phyloP scores from a whole-genome alignment of 53 echinoderm and acorn worm genomes.

The Stichopus horrens region DNA sequence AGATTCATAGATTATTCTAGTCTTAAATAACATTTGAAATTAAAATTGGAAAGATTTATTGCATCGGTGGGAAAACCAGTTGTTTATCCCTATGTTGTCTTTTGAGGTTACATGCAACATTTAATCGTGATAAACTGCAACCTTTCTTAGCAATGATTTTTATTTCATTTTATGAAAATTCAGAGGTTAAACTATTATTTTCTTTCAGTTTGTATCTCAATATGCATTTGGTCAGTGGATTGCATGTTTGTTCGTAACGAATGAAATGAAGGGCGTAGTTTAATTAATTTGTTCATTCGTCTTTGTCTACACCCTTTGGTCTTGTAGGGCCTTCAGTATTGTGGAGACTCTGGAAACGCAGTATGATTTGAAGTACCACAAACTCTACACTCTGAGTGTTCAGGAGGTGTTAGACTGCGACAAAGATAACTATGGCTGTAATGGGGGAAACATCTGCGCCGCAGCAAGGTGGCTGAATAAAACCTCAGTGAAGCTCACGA shows the following conservation, averaged over 20 bases:
- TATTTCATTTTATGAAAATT: too few species aligned
- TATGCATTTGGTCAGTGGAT: background rate
- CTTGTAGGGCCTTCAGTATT: conserved; percentile 87
- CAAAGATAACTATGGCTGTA: conserved; percentile 60
- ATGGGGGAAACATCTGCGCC: conserved; percentile 64
- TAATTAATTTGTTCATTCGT: background rate
- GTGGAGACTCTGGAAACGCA: conserved; percentile 82
- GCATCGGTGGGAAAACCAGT: too few species aligned
- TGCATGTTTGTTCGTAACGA: too few species aligned
- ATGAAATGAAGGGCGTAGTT: background rate
- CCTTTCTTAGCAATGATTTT: too few species aligned
- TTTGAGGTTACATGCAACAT: too few species aligned
- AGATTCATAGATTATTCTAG: too few species aligned
- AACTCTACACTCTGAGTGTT: conserved; percentile 64
- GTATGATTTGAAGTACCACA: conserved; percentile 65
- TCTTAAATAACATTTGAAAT: too few species aligned
- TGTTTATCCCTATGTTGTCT: too few species aligned
- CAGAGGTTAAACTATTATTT: background rate
- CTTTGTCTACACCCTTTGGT: background rate
- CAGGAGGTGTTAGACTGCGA: conserved; percentile 89
- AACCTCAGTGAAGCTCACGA: conserved; percentile 55
- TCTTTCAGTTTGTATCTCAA: background rate
- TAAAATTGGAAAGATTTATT: too few species aligned
- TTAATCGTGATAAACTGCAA: too few species aligned
- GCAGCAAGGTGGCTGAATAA: conserved; percentile 72